These are phyloP conservation scores for Morone chrysops DNA, from an alignment of 2,113 vertebrate species.

Conservation along the genomic window DNA sequence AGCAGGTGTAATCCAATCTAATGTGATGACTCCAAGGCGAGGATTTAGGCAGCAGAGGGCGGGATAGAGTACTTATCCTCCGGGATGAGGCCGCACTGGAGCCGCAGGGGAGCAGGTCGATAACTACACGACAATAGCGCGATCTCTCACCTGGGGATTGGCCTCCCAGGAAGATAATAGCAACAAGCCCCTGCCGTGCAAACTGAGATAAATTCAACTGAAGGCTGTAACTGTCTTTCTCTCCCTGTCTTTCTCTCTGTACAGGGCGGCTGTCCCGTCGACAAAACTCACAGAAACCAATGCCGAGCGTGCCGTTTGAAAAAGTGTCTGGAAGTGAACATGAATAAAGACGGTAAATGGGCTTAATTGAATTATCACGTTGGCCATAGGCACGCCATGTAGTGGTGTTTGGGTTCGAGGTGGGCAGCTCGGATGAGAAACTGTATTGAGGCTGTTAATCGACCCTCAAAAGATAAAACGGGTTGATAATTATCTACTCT, in stretches of 20 bases:
- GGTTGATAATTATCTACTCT: slow-evolving; percentile 35
- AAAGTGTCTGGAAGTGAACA: slow-evolving; percentile 99
- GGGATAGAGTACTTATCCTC: slow-evolving; percentile 77
- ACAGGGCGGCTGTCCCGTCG: slow-evolving; percentile 97
- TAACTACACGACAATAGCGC: slow-evolving; percentile 76
- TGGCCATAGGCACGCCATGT: slow-evolving; percentile 41
- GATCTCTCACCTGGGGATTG: slow-evolving; percentile 81
- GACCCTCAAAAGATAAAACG: slow-evolving; percentile 27
- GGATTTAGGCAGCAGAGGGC: slow-evolving; percentile 82
- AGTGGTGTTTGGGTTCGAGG: slow-evolving; percentile 36
- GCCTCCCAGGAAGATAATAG: slow-evolving; percentile 73
- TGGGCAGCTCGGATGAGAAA: slow-evolving; percentile 10
- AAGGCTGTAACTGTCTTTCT: slow-evolving; percentile 32
- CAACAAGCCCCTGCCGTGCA: slow-evolving; percentile 16
- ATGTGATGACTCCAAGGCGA: slow-evolving; percentile 77
- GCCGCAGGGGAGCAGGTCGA: slow-evolving; percentile 75
- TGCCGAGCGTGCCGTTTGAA: slow-evolving; percentile 98
- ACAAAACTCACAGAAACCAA: slow-evolving; percentile 99
- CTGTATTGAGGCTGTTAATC: slow-evolving; percentile 37
- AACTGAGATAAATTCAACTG: slow-evolving; percentile 26
- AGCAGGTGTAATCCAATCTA: slow-evolving; percentile 87
- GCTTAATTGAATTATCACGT: slow-evolving; percentile 64
- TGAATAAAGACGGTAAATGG: slow-evolving; percentile 99
- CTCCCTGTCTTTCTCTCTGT: slow-evolving; percentile 25
- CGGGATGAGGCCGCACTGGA: slow-evolving; percentile 71